A percentile compares a stretch with the other conserved stretches of the same genome.
phyloP scores from a whole-genome alignment of 1,140 invertebrate species.

The Zaprionus africanus region DNA sequence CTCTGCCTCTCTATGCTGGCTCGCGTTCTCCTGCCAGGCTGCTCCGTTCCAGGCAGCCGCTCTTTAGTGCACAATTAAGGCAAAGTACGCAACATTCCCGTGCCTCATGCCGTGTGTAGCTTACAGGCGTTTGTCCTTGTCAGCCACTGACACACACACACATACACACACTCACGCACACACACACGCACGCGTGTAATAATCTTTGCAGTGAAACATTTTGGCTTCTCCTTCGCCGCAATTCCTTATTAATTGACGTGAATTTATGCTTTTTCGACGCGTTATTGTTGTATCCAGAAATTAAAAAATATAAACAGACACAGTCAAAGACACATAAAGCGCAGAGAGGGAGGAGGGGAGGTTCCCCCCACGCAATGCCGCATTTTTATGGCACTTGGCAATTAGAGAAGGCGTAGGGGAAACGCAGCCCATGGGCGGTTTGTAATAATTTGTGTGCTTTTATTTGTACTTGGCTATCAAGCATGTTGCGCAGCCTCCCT shows the following conservation, averaged over 20 bases:
- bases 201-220: conserved; percentile 60
- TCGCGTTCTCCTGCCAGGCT: conserved; percentile 15
- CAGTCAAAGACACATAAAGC: conserved; percentile 59
- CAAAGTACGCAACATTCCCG: conserved; percentile 62
- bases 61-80: conserved; percentile 81
- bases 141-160: conserved; percentile 4
- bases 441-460: conserved; percentile 76
- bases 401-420: conserved; percentile 48
- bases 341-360: not conserved
- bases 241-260: conserved; percentile 81
- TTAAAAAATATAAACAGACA: conserved; percentile 78
- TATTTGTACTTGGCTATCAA: conserved; percentile 69
- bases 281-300: conserved; percentile 75
- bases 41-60: conserved; percentile 25
- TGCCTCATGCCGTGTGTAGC: conserved; percentile 25
- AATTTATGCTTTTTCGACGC: conserved; percentile 81
- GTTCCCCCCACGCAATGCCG: not conserved
- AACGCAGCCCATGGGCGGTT: conserved; percentile 39
- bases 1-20: not conserved
- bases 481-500: conserved; percentile 26
- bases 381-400: conserved; percentile 79
- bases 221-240: conserved; percentile 60
- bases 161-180: conserved; percentile 7
- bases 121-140: conserved; percentile 13
- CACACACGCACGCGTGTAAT: conserved; percentile 49